Conservation (phyloP, 1,140 invertebrate genomes). For the Tetranychus cinnabarinus region DNA sequence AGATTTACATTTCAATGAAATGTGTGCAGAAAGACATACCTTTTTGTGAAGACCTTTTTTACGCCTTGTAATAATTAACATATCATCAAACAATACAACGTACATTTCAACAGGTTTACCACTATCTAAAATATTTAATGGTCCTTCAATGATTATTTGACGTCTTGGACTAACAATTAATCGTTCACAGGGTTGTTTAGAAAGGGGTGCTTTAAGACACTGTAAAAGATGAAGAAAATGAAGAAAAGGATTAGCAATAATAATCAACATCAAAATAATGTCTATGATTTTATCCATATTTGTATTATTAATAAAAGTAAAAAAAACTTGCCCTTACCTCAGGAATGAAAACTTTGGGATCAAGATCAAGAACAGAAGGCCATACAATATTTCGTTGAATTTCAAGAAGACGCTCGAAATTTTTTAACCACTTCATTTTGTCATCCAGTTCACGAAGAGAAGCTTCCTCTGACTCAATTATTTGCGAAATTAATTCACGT, state of each 20-base stretch:
- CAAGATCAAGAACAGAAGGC: slow-evolving; percentile 38
- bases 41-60: slow-evolving; percentile 35
- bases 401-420: slow-evolving; percentile 41
- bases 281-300: neutral
- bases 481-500: slow-evolving; percentile 27
- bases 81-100: slow-evolving; percentile 42
- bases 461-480: slow-evolving; percentile 34
- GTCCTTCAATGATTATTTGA: slow-evolving; percentile 37
- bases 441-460: slow-evolving; percentile 39
- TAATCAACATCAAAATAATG: neutral
- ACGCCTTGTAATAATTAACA: slow-evolving; percentile 37
- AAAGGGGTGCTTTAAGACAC: slow-evolving; percentile 29
- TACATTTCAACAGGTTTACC: slow-evolving; percentile 33
- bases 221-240: slow-evolving; percentile 15
- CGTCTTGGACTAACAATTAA: slow-evolving; percentile 34
- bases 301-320: neutral
- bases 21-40: slow-evolving; percentile 17
- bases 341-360: slow-evolving; percentile 36
- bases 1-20: neutral
- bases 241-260: neutral
- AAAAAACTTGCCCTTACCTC: slow-evolving; percentile 22
- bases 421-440: slow-evolving; percentile 45
- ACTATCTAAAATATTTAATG: slow-evolving; percentile 30
- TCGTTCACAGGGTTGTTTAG: slow-evolving; percentile 40
- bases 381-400: slow-evolving; percentile 40